A percentile compares a stretch with the other conserved stretches of the same genome.
These are phyloP conservation scores for Drosophila bocqueti DNA, from an alignment of 1,140 invertebrate species.

Conservation along the genomic window DNA sequence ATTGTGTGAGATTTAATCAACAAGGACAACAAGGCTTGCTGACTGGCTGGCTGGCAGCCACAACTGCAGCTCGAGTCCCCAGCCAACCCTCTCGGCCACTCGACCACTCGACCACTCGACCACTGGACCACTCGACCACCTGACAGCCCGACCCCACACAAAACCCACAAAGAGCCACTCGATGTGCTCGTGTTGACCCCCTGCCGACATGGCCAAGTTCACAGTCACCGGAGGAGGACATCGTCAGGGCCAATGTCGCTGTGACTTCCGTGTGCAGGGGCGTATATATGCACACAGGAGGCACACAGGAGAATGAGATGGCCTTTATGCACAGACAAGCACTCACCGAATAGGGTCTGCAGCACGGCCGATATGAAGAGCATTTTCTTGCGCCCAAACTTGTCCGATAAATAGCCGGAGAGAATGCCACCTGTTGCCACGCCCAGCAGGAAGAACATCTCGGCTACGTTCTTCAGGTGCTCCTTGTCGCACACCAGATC, in stretches of 20 bases:
- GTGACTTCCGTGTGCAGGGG: slow-evolving; percentile 53
- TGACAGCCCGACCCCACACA: slow-evolving; percentile 11
- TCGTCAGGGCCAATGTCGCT: slow-evolving; percentile 61
- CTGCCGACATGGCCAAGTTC: slow-evolving; percentile 54
- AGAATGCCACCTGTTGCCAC: slow-evolving; percentile 89
- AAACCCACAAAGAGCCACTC: slow-evolving; percentile 29
- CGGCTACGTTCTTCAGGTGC: slow-evolving; percentile 88
- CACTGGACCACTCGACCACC: slow-evolving; percentile 13
- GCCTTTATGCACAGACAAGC: slow-evolving; percentile 22
- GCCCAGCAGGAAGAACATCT: slow-evolving; percentile 89
- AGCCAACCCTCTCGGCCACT: slow-evolving; percentile 32
- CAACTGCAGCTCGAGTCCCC: slow-evolving; percentile 36
- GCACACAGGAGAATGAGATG: not conserved
- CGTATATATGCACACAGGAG: not conserved
- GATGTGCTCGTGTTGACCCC: slow-evolving; percentile 49
- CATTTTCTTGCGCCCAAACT: slow-evolving; percentile 91
- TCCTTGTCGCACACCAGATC: slow-evolving; percentile 88
- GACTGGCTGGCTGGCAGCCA: slow-evolving; percentile 31
- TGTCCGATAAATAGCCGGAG: slow-evolving; percentile 90
- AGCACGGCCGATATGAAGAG: slow-evolving; percentile 89
- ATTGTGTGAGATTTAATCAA: slow-evolving; percentile 76
- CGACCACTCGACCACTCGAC: slow-evolving; percentile 20
- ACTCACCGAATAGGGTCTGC: slow-evolving; percentile 88
- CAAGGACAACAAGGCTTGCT: slow-evolving; percentile 66
- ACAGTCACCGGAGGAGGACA: slow-evolving; percentile 43